Percentiles rank a stretch among this genome's conserved stretches.
These are phyloP conservation scores for Syngnathus scovelli DNA, from an alignment of 2,113 vertebrate genomes.

Conservation along the genomic window DNA sequence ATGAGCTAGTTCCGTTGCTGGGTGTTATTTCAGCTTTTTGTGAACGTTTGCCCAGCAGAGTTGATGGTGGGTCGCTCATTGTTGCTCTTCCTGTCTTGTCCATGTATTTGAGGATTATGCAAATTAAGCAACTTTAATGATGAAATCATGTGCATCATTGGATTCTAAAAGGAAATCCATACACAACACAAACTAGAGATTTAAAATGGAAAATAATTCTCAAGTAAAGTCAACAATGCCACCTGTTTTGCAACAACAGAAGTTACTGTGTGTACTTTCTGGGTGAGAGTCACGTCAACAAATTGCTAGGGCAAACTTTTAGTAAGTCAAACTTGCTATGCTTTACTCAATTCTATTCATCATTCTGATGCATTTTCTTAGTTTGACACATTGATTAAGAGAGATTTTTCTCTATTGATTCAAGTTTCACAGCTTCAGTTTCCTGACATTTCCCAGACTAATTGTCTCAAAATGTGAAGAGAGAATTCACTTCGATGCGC, in stretches of 20 bases:
- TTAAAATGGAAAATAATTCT: too few species aligned
- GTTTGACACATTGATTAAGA: slow-evolving; percentile 3
- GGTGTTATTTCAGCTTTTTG: too few species aligned
- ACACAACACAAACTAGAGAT: too few species aligned
- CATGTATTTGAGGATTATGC: too few species aligned
- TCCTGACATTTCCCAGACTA: neutral
- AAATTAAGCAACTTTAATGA: too few species aligned
- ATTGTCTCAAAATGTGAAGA: neutral
- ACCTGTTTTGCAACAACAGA: neutral
- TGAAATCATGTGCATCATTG: too few species aligned
- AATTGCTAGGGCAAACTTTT: neutral
- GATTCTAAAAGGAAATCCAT: too few species aligned
- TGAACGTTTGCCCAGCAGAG: too few species aligned
- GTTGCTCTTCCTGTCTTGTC: too few species aligned
- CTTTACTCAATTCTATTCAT: neutral
- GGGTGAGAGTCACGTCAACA: neutral
- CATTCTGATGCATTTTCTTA: neutral
- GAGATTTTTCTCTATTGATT: neutral
- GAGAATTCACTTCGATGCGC: neutral
- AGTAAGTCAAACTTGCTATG: neutral
- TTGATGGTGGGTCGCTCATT: too few species aligned
- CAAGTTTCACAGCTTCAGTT: neutral
- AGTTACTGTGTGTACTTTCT: neutral
- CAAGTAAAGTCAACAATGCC: neutral
- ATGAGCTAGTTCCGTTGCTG: too few species aligned